phyloP scores from a whole-genome alignment of 1,140 invertebrate genomes.

The Eupristina koningsbergeri region DNA sequence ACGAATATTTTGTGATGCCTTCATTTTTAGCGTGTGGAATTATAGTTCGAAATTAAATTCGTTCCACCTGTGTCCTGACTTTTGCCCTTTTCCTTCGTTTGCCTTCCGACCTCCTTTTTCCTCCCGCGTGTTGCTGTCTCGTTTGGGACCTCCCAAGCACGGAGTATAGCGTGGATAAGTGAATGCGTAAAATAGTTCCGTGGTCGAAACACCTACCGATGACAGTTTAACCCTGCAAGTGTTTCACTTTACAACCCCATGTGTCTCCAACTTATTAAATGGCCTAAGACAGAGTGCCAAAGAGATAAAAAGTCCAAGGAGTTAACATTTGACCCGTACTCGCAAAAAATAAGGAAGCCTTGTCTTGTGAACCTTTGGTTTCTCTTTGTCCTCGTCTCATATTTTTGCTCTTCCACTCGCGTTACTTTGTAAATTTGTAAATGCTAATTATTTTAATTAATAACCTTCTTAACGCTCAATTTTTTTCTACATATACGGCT shows the following conservation, averaged over 20 bases:
- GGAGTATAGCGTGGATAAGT: neutral
- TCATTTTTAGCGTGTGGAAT: conserved; percentile 31
- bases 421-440: too few relatives aligned
- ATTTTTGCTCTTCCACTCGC: too few relatives aligned
- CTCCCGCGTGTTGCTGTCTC: neutral
- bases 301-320: neutral
- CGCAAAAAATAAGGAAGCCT: neutral
- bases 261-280: neutral
- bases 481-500: too few relatives aligned
- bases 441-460: too few relatives aligned
- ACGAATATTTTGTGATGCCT: conserved; percentile 34
- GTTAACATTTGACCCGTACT: neutral
- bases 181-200: too few relatives aligned
- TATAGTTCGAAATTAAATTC: conserved; percentile 42
- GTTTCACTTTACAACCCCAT: neutral
- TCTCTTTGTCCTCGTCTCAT: too few relatives aligned
- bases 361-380: too few relatives aligned
- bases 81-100: neutral
- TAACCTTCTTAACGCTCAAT: too few relatives aligned
- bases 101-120: neutral
- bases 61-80: neutral
- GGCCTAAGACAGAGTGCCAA: neutral
- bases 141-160: conserved; percentile 1
- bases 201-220: neutral
- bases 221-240: neutral